Evolutionary conservation across 2,113 vertebrate genomes (phyloP), one percentile per base, ranked within the genome.

Genomic region (Zapornia atra): DNA sequence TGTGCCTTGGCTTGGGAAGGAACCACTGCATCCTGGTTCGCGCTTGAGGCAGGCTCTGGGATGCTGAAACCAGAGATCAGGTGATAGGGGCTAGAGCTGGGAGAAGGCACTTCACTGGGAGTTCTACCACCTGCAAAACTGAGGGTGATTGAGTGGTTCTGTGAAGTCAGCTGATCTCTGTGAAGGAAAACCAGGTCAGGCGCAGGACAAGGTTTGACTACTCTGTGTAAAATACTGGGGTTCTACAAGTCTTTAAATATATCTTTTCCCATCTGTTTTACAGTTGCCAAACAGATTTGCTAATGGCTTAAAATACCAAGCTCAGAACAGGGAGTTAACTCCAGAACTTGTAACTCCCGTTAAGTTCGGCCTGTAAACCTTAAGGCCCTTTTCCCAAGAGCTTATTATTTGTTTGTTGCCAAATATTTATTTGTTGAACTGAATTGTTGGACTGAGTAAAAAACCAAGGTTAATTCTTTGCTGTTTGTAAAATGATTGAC

Each of bases 11-110:
- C n/a, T 66, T 64, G 53, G 70, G 63, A 42, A 6, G n/a, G 56
- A 42, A 48, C 18, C 64, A 25, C 15, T 3, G 2, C 3, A 7
- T 11, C 5, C 0, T 9, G 5, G 40, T 6, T 81, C 26, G 2
- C 31, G 59, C 48, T 50, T 33, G 31, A 40, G 68, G 20, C 38
- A 20, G 10, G 66, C 1, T 5, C 40, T 59, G 60, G 57, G 54
- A 8, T 64, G 6, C 64, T 42, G 50, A 42, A 60, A 36, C 1
- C 29, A 22, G 64, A 69, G 38, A 34, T 33, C 9, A 3, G 36
- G 29, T 3, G 0, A 42, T 31, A 14, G 50, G 51, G 56, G 21
- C 10, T 53, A 15, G 44, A 46, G 54, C 21, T 51, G 69, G 68
- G 73, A 56, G 59, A 78, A 65, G 53, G 44, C 19, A 2, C 38